Evolutionary conservation across 2,797 vertebrate species (phyloP), one percentile per base, ranked within the genome.

Genomic region (Cheirogaleus major): DNA sequence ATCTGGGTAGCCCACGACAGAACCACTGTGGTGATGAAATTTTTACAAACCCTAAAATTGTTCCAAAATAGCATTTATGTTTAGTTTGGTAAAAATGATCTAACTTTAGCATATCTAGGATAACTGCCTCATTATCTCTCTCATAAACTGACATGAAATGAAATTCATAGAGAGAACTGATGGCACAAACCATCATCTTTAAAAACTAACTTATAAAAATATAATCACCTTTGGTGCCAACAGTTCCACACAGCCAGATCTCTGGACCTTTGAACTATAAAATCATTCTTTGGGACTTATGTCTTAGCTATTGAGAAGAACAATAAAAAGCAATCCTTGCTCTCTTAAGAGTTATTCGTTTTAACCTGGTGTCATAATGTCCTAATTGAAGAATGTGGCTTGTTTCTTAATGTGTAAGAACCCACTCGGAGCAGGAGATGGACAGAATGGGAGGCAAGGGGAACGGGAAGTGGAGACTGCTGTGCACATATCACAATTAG

Each of bases 281-380:
- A 93, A 75, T n/a, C 9, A 70, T 57, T 87, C 61, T 80, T 48
- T 75, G 9, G 15, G 57, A 57, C 14, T 89, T 70, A 63, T 23
- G n/a, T 82, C 63, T 89, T 87, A 94, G 3, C 59, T n/a, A 27
- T 52, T 55, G n/a, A 86, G 35, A 81, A 81, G 48, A 89, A 94
- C 48, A 91, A 32, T 45, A 13, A 76, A 82, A 86, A 83, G 22
- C 9, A 81, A 75, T 69, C 15, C 9, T 92, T 73, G 32, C 10
- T 87, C 57, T 59, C 30, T 72, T 72, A 67, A 63, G 4, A 48
- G 30, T 18, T 57, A 59, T 81, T 69, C 6, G 30, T 83, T 76
- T 79, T 69, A 72, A 85, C 59, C 9, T 61, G 7, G 20, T 85
- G 15, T 81, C 38, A 63, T 15, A 57, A 38, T 57, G 13, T 63